These are phyloP conservation scores for Rhegmatorhina hoffmannsi DNA, from an alignment of 2,113 vertebrate species.

Conservation along the genomic window DNA sequence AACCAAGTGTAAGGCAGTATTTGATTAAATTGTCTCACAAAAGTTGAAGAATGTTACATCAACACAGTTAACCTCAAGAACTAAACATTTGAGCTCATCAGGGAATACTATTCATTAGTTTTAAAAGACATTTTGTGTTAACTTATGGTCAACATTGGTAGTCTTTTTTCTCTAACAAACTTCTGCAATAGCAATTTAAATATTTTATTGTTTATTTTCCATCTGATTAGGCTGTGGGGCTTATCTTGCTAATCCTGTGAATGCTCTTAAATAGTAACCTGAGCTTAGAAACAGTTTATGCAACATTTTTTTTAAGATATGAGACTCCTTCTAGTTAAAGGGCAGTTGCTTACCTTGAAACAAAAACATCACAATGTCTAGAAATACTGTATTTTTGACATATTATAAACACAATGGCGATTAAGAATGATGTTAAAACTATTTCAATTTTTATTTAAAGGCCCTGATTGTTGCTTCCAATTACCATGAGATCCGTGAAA, in stretches of 20 bases:
- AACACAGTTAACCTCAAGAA: not conserved
- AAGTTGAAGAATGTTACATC: not conserved
- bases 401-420: not conserved
- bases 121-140: not conserved
- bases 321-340: not conserved
- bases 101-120: not conserved
- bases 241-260: not conserved
- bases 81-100: not conserved
- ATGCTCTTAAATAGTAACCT: not conserved
- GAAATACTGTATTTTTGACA: not conserved
- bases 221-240: not conserved
- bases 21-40: not conserved
- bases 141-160: rapidly evolving
- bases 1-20: not conserved
- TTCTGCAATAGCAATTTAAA: not conserved
- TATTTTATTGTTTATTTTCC: not conserved
- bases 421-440: conserved; percentile 12
- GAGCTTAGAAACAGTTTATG: not conserved
- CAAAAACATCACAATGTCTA: not conserved
- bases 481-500: conserved; percentile 80
- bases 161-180: not conserved
- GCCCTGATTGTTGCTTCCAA: conserved; percentile 81
- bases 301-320: not conserved
- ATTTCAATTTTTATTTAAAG: conserved; percentile 74
- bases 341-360: not conserved